Base-by-base conservation (phyloP, 2,888 invertebrate species). In the Lymantria dispar region DNA sequence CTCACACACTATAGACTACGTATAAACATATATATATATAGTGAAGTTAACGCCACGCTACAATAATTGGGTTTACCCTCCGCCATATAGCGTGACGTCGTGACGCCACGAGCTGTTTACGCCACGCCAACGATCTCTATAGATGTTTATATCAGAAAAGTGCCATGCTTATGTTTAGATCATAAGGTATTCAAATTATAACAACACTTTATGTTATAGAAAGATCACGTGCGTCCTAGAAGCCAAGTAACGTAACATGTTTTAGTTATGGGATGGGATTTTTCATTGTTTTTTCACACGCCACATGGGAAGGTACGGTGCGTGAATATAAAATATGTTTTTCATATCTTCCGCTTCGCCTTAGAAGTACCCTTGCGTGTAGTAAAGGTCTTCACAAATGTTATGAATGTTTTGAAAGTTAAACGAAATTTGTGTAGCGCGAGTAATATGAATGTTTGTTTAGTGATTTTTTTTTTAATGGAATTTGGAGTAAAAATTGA, bases 261-360 rank as follows among this genome's bases (percentile, higher is more conserved):
- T 46, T 46, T 1, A 42, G 43, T 33, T 50, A 50, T 41, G 43
- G 43, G 39, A 38, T 22, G 40, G 12, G 38, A 22, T 52, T 44
- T 62, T 66, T 55, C 67, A 60, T 67, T 67, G 67, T 62, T 64
- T 60, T 64, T 58, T 57, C 57, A 61, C 53, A 38, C 39, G 45
- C 22, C 55, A 45, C 58, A 15, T 33, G 62, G 43, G 58, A 54
- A 43, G 47, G 29, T 45, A 42, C 45, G 40, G 47, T 53, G 58
- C 56, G 56, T 58, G 64, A 67, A 67, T 67, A 67, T 66, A 52
- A 64, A 66, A 60, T 62, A 52, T 58, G 50, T 57, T 60, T 52
- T 64, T 67, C 62, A 65, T 56, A 60, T 56, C 55, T 58, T 56
- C 47, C 55, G 56, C 53, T 66, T 60, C 51, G 43, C 45, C 58